phyloP scores from a whole-genome alignment of 2,888 invertebrate genomes.

The Nineta flava region DNA sequence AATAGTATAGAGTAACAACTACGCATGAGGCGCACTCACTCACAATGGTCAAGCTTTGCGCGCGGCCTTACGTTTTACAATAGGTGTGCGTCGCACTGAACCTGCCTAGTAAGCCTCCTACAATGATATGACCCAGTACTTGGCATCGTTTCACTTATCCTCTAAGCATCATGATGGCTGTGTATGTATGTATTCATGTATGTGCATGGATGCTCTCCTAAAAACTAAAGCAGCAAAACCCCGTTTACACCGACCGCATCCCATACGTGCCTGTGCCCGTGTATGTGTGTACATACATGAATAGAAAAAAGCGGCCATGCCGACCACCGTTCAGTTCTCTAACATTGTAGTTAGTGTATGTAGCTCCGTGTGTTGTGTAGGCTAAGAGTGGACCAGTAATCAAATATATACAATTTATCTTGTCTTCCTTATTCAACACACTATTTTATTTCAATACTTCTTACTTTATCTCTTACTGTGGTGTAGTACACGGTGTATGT shows the following conservation, averaged over 20 bases:
- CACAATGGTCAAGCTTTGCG: neutral
- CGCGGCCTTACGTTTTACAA: neutral
- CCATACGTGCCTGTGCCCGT: neutral
- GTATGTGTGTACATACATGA: too few species aligned
- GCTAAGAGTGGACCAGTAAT: neutral
- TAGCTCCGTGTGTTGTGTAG: neutral
- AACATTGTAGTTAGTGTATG: too few species aligned
- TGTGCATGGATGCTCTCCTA: too few species aligned
- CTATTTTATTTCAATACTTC: too few species aligned
- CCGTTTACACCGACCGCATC: neutral
- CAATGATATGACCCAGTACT: conserved; percentile 7
- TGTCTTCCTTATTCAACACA: too few species aligned
- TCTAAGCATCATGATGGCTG: conserved; percentile 7
- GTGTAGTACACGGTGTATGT: too few species aligned
- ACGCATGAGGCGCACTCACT: neutral
- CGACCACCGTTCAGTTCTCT: too few species aligned
- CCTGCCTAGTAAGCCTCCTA: conserved; percentile 3
- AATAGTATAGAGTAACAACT: neutral
- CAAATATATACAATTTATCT: too few species aligned
- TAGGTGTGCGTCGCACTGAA: neutral
- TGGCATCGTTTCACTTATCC: conserved; percentile 6
- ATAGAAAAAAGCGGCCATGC: too few species aligned
- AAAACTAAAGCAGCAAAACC: neutral
- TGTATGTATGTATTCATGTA: neutral
- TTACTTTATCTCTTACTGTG: too few species aligned